Percentiles rank a stretch among this genome's conserved stretches.
Evolutionary conservation across 2,113 vertebrate species (phyloP).

Genomic region (Ceyx melanurus): DNA sequence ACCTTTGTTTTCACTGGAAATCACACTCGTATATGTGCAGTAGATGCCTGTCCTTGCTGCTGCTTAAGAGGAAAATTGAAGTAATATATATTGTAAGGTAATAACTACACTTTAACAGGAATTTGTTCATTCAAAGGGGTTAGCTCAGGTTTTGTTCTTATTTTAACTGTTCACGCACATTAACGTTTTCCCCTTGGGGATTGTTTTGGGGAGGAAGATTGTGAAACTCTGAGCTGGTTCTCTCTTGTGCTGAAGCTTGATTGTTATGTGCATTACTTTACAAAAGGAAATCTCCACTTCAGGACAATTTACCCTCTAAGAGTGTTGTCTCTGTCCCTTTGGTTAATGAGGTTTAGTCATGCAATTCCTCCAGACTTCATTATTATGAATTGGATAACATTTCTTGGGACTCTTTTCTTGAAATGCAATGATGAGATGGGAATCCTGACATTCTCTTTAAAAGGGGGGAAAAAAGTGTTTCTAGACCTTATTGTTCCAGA

Average conservation of each 20-base stretch:
- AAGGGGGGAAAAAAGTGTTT: background rate
- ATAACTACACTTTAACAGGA: conserved; percentile 22
- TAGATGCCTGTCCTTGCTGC: conserved; percentile 32
- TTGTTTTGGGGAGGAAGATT: background rate
- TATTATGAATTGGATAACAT: background rate
- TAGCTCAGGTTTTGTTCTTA: conserved; percentile 1
- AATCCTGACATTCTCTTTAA: background rate
- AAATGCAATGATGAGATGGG: background rate
- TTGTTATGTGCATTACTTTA: background rate
- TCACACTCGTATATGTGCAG: background rate
- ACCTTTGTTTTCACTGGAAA: conserved; percentile 45
- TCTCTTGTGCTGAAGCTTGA: background rate
- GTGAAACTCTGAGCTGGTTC: conserved; percentile 1
- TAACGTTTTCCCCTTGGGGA: background rate
- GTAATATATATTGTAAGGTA: conserved; percentile 31
- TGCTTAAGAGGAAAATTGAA: conserved; percentile 37
- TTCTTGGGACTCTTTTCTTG: background rate
- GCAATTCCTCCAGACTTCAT: background rate
- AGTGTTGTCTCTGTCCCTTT: background rate
- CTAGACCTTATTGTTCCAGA: background rate
- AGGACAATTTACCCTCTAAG: background rate
- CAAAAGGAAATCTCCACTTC: background rate
- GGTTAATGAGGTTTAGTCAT: background rate
- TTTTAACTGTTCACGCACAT: background rate
- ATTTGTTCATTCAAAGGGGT: background rate